phyloP scores from a whole-genome alignment of 2,888 invertebrate species.

The Agapostemon virescens region DNA sequence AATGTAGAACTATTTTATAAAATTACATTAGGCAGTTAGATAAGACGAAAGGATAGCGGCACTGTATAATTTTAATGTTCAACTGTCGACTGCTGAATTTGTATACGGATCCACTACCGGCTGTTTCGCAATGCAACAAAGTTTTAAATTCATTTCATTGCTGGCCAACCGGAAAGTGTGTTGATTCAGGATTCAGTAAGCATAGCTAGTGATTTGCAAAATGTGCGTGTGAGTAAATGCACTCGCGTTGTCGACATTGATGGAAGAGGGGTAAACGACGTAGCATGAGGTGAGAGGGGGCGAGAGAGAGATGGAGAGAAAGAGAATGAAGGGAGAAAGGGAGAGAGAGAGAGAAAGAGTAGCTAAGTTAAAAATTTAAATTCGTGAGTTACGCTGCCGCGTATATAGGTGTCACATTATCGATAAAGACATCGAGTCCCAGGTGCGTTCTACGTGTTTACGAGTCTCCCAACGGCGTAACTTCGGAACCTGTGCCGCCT shows the following conservation, averaged over 20 bases:
- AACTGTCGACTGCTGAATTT: not conserved
- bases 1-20: not conserved
- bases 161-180: slow-evolving; percentile 41
- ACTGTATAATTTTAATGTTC: not conserved
- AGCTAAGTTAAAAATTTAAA: slow-evolving; percentile 70
- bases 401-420: slow-evolving; percentile 72
- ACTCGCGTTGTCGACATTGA: slow-evolving; percentile 35
- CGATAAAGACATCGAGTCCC: slow-evolving; percentile 75
- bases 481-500: slow-evolving; percentile 59
- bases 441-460: slow-evolving; percentile 78
- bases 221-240: slow-evolving; percentile 45
- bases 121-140: slow-evolving; percentile 19
- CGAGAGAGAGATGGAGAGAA: not conserved
- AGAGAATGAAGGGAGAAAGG: no score
- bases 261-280: slow-evolving; percentile 17
- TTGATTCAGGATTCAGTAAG: slow-evolving; percentile 46
- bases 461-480: slow-evolving; percentile 73
- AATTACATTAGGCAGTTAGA: not conserved
- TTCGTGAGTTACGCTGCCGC: slow-evolving; percentile 68
- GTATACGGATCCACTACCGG: not conserved
- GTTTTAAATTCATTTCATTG: slow-evolving; percentile 52
- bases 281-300: slow-evolving; percentile 2
- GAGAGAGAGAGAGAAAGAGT: slow-evolving; percentile 14
- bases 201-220: slow-evolving; percentile 44
- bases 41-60: not conserved